Base-by-base conservation (phyloP, 2,113 vertebrate species). In the Carettochelys insculpta region DNA sequence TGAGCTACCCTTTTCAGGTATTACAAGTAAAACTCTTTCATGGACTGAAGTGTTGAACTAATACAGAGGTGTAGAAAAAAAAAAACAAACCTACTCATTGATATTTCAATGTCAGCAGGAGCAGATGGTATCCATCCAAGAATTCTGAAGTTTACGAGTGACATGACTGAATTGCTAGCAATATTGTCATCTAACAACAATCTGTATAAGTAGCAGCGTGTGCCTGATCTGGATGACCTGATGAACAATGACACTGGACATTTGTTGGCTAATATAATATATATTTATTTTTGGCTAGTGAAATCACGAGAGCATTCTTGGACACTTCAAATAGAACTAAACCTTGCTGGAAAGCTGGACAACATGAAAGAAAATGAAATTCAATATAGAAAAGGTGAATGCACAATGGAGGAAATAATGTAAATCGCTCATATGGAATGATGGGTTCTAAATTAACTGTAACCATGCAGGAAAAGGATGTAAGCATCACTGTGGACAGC, bases 11-110 rank as follows among this genome's bases (percentile, higher is more conserved):
- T 16, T 77, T 65, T 52, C 34, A 84, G 88, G 89, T 27, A 93
- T 47, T 82, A 92, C 89, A 94, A 93, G 78, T 80, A 61, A 89
- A 92, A 65, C 86, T 92, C 48, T 58, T 76, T 78, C 22, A 85
- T 84, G 86, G 65, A 54, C 31, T 17, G 78, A 82, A 54, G 4
- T 11, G 1, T 29, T 47, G 89, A 38, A 25, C 27, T 65, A 48
- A 71, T 87, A 58, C 6, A 78, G 93, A 81, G 58, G 14, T 50
- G 31, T 34, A 45, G 38, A 20, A 27, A 50, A 31, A 3, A 80
- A 82, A 82, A 81, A 61, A n/a, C n/a, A n/a, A n/a, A n/a, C n/a
- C n/a, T n/a, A n/a, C 73, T 85, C 24, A 6, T 27, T 79, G 47
- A 38, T 77, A 88, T 84, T 92, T 78, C 83, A 48, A 71, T 16